Conservation (phyloP, 2,888 invertebrate genomes). For the Drosophila neonasuta region DNA sequence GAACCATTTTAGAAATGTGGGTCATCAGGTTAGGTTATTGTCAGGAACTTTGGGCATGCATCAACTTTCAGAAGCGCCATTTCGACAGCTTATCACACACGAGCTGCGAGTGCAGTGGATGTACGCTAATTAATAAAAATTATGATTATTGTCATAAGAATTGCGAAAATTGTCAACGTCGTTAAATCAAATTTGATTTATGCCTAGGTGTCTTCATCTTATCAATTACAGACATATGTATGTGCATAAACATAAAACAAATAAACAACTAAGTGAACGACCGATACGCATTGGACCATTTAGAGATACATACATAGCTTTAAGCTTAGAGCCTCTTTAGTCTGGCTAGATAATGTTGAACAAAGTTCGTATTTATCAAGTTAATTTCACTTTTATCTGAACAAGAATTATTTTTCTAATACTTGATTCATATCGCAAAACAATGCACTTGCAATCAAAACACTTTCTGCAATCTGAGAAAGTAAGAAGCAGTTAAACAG, state of each 20-base stretch:
- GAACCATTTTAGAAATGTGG: background rate
- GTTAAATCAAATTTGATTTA: slow-evolving; percentile 57
- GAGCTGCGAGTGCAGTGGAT: background rate
- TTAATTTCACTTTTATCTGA: slow-evolving; percentile 4
- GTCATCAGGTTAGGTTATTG: background rate
- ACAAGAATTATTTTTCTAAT: background rate
- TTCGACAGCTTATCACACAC: slow-evolving; percentile 19
- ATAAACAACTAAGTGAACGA: slow-evolving; percentile 60
- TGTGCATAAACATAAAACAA: slow-evolving; percentile 31
- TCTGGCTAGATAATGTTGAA: slow-evolving; percentile 5
- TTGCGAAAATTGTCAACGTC: slow-evolving; percentile 22
- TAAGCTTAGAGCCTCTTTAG: background rate
- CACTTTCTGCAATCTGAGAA: slow-evolving; percentile 5
- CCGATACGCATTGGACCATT: slow-evolving; percentile 47
- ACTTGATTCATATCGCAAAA: background rate
- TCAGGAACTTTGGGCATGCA: background rate
- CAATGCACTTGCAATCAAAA: background rate
- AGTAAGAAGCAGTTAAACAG: background rate
- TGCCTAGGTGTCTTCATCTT: slow-evolving; percentile 41
- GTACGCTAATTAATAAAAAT: slow-evolving; percentile 58
- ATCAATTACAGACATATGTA: slow-evolving; percentile 56
- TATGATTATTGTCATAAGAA: slow-evolving; percentile 56
- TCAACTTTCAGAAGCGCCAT: background rate
- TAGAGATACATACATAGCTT: slow-evolving; percentile 3
- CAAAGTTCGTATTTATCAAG: slow-evolving; percentile 5